Conservation (phyloP, 2,113 vertebrate species). For the Polypterus bichir region DNA sequence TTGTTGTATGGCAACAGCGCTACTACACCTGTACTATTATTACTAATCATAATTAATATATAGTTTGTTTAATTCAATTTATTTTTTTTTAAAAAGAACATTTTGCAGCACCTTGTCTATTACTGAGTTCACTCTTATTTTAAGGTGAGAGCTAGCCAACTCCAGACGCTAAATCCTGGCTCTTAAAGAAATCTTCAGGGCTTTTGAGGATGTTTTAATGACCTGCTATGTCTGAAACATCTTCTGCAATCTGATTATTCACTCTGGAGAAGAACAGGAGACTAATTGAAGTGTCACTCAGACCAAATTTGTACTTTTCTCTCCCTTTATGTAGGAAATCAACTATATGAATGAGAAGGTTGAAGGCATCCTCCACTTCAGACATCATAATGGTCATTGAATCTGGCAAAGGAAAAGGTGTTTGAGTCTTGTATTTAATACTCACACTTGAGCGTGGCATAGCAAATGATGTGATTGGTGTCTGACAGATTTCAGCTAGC, state of each 20-base stretch:
- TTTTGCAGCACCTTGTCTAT: no score
- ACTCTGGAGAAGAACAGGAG: slow-evolving; percentile 28
- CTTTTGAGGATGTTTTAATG: slow-evolving; percentile 43
- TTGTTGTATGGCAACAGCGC: no score
- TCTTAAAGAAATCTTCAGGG: slow-evolving; percentile 30
- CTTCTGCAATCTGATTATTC: slow-evolving; percentile 48
- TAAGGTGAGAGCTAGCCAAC: no score
- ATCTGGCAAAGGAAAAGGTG: slow-evolving; percentile 22
- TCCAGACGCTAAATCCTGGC: neutral
- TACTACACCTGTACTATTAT: no score
- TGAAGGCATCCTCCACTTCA: slow-evolving; percentile 17
- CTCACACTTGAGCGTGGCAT: no score
- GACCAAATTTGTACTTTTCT: slow-evolving; percentile 25
- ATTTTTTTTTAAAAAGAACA: no score
- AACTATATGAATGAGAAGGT: slow-evolving; percentile 32
- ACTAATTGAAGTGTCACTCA: slow-evolving; percentile 61
- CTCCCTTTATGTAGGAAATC: slow-evolving; percentile 23
- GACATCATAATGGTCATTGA: slow-evolving; percentile 29
- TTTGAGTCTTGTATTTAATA: no score
- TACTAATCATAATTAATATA: no score
- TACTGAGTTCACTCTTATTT: no score
- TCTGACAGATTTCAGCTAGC: no score
- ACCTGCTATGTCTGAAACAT: slow-evolving; percentile 37
- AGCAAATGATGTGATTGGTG: no score
- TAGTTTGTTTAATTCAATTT: no score